Base-by-base conservation (phyloP, 2,797 vertebrate genomes). In the Schizopygopsis malacanthus region DNA sequence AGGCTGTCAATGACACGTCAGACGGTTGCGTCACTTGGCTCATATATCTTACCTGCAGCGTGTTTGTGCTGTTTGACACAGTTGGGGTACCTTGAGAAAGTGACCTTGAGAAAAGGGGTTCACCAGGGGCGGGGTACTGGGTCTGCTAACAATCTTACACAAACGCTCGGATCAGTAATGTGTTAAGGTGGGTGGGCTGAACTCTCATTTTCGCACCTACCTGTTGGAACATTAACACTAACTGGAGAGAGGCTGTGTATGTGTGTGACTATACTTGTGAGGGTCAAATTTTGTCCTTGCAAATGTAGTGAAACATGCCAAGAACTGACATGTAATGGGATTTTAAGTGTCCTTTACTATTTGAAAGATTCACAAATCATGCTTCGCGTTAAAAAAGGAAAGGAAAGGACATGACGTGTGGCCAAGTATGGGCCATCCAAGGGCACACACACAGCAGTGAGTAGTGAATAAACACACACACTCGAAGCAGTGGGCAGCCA, bases 221-320 rank as follows among this genome's bases (percentile, higher is more conserved):
- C 91, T 90, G 91, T 90, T 92, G 92, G 92, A 92, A 91, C 93
- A 93, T 95, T 94, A 94, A 93, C 95, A 92, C 87, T 52, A 81
- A 86, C 65, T 80, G 90, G 92, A 79, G 90, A 95, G 90, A 82
- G 89, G 80, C 89, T 83, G 89, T 87, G 87, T 75, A 85, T 73
- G 88, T 75, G 28, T 39, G 56, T 20, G 41, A 45, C 25, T 83
- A 47, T 75, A 61, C 11, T 33, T 75, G 37, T 13, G 41, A 54
- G 65, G 50, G 80, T 10, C 11, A 71, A 12, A 71, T 43, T 41
- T 73, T 73, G n/a, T 7, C 50, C 41, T 39, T 8, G 28, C 47
- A 41, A 28, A 82, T 56, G 9, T 18, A 41, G 39, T 79, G 15
- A 79, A 79, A 79, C 54, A 5, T 43, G 56, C n/a, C 0, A 2